Evolutionary conservation across 2,888 invertebrate species (phyloP).

Genomic region (Liodrosophila aerea): DNA sequence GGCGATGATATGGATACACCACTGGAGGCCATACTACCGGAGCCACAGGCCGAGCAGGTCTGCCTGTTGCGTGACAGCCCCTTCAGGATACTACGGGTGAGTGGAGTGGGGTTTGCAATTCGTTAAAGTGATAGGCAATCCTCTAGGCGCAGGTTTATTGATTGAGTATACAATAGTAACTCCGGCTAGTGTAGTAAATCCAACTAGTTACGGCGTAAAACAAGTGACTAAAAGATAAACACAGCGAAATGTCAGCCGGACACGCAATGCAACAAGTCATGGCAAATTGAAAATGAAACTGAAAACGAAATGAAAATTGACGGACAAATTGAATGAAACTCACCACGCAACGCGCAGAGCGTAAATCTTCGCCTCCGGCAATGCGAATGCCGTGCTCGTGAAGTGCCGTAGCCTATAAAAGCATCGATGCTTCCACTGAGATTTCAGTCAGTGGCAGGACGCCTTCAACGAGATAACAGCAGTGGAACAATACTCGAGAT

Average conservation of each 20-base stretch:
- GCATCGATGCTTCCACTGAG: conserved; percentile 35
- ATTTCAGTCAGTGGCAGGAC: conserved; percentile 56
- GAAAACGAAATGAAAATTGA: conserved; percentile 35
- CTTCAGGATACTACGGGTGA: conserved; percentile 81
- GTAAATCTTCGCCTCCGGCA: conserved; percentile 27
- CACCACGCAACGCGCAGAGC: conserved; percentile 48
- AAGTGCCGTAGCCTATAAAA: conserved; percentile 63
- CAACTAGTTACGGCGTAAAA: no score
- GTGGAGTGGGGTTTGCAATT: conserved; percentile 63
- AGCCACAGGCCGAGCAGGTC: conserved; percentile 83
- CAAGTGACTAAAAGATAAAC: conserved; percentile 10
- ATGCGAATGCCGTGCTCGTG: conserved; percentile 1
- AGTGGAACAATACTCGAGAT: no score
- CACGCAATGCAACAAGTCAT: conserved; percentile 59
- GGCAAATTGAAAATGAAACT: background rate
- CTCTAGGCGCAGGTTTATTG: conserved; percentile 4
- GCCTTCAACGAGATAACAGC: background rate
- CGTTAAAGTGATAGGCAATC: conserved; percentile 40
- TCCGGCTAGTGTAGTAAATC: background rate
- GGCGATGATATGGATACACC: conserved; percentile 76
- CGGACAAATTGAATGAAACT: conserved; percentile 42
- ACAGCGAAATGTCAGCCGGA: conserved; percentile 4
- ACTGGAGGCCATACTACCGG: conserved; percentile 80
- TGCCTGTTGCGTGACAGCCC: conserved; percentile 88
- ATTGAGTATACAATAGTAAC: background rate